Evolutionary conservation across 2,888 invertebrate genomes (phyloP), one percentile per base, ranked within the genome.

Genomic region (Odontomyia ornata): DNA sequence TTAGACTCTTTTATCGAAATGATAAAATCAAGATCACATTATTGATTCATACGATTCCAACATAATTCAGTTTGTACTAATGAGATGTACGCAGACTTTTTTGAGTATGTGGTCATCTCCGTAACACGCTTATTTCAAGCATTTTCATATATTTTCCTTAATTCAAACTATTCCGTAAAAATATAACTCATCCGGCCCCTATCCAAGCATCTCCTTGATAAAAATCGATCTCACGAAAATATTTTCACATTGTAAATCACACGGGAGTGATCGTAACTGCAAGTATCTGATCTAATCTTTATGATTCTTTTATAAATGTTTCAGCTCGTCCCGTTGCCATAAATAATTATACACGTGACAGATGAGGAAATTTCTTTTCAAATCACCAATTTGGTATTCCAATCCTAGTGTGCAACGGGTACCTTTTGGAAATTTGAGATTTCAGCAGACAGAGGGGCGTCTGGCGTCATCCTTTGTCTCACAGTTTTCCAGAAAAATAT

Each of bases 231-330:
- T 69, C 69, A 69, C 69, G 69, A 47, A 73, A 73, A 73, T 73
- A 73, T 73, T 73, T 73, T 73, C 73, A 73, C 73, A 73, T 73
- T 60, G 60, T 73, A 73, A 73, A 73, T 73, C 72, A 30, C 15
- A 9, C 52, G 13, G 52, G 2, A 18, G n/a, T 18, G 52, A 52
- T 15, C 52, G 36, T 36, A 36, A 3, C 36, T 36, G 36, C 18
- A 52, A 52, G n/a, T n/a, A 9, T 23, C 18, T n/a, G 52, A 57
- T 60, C 30, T 36, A 5, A 73, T 57, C 73, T 73, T 73, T 57
- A 73, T 57, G 73, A 73, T 57, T 73, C 60, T 73, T 73, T 73
- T 60, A 56, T 52, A 60, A 15, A 36, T 47, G n/a, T 60, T 43
- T 43, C 73, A 23, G 47, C 18, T 11, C 43, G 43, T 18, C 18